Conservation (phyloP, 2,888 invertebrate genomes). For the Cetonia aurata region DNA sequence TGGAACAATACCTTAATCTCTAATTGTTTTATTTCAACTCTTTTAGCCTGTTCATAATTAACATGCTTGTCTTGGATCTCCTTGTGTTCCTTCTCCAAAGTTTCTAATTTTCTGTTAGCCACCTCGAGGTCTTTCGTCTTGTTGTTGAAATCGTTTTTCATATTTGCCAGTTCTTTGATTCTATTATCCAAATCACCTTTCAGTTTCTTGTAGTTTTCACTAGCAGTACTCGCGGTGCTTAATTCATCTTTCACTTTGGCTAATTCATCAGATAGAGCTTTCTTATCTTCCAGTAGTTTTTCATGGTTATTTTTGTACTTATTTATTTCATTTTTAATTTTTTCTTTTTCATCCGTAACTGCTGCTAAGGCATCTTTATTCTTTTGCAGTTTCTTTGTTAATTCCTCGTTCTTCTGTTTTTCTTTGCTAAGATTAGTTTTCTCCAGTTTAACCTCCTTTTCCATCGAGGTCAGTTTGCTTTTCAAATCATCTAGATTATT, state of each 20-base stretch:
- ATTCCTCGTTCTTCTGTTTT: constrained; percentile 69
- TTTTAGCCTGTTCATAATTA: constrained; percentile 72
- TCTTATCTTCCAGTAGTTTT: constrained; percentile 68
- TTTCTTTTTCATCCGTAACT: constrained; percentile 74
- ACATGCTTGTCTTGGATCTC: constrained; percentile 31
- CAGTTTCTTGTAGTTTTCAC: constrained; percentile 74
- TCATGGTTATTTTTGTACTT: constrained; percentile 67
- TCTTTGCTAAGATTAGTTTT: constrained; percentile 69
- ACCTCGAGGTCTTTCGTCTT: constrained; percentile 68
- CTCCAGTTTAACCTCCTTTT: constrained; percentile 70
- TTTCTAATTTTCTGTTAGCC: constrained; percentile 29
- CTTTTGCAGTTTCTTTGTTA: constrained; percentile 66
- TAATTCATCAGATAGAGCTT: constrained; percentile 69
- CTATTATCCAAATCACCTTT: constrained; percentile 75
- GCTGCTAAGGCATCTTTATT: constrained; percentile 68
- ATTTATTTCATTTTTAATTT: constrained; percentile 68
- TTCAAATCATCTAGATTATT: constrained; percentile 68
- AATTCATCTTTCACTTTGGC: constrained; percentile 57
- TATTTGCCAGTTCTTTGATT: constrained; percentile 73
- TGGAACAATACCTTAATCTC: constrained; percentile 72
- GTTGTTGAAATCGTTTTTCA: constrained; percentile 74
- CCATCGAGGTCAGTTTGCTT: constrained; percentile 68
- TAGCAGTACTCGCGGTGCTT: constrained; percentile 51
- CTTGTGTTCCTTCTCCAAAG: constrained; percentile 38
- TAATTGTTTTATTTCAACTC: constrained; percentile 71